phyloP scores from a whole-genome alignment of 2,113 vertebrate species.

The Pongo pygmaeus region DNA sequence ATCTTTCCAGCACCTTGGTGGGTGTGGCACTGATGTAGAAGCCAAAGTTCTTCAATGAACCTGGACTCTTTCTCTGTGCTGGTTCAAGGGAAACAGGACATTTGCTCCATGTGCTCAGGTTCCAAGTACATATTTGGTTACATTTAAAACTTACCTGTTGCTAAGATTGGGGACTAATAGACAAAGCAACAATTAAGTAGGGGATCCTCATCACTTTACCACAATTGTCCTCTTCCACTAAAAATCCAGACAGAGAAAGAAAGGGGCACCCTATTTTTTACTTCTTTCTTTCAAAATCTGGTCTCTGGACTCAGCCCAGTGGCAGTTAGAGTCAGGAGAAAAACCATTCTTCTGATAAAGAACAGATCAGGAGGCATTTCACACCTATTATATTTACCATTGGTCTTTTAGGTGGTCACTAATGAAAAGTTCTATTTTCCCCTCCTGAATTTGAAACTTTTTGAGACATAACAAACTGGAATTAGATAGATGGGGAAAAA shows the following conservation, averaged over 20 bases:
- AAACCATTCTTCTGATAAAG: not conserved
- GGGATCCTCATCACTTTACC: not conserved
- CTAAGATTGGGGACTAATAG: not conserved
- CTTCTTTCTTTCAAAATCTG: not conserved
- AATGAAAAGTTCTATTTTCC: not conserved
- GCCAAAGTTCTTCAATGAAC: not conserved
- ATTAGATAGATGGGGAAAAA: not conserved
- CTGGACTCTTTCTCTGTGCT: not conserved
- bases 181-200: not conserved
- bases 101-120: not conserved
- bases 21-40: not conserved
- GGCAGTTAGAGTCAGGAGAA: not conserved
- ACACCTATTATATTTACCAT: not conserved
- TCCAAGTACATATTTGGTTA: not conserved
- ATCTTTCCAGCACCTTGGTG: not conserved
- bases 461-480: not conserved
- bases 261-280: not conserved
- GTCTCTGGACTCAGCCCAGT: not conserved
- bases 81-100: not conserved
- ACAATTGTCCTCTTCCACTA: not conserved
- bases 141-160: not conserved
- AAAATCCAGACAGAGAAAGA: not conserved
- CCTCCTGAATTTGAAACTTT: not conserved
- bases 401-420: not conserved
- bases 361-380: not conserved